These are phyloP conservation scores for Pachypanchax playfairii DNA, from an alignment of 2,113 vertebrate genomes.

Conservation along the genomic window DNA sequence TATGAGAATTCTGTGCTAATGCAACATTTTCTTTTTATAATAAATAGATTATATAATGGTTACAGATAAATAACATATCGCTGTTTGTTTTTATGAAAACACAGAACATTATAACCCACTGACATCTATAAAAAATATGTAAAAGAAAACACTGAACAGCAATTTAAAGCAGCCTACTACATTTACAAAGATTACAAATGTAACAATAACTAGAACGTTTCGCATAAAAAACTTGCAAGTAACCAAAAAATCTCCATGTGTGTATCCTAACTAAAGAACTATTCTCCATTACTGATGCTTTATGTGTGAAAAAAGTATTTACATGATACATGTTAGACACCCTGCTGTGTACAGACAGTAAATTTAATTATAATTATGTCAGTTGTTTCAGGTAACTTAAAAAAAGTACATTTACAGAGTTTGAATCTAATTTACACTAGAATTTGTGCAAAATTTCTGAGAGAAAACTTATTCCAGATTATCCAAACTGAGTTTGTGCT, in stretches of 20 bases:
- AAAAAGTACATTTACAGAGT: not conserved
- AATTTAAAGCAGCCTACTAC: constrained; percentile 5
- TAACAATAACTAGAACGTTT: not conserved
- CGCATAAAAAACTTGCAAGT: constrained; percentile 24
- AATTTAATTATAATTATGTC: too few relatives aligned
- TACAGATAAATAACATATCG: constrained; percentile 24
- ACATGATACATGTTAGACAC: constrained; percentile 23
- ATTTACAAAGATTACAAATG: constrained; percentile 19
- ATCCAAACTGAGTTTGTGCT: constrained; percentile 62
- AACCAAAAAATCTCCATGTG: constrained; percentile 13
- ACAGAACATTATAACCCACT: constrained; percentile 31
- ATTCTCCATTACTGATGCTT: constrained; percentile 6
- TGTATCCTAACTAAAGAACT: constrained; percentile 11
- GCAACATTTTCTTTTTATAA: constrained; percentile 26
- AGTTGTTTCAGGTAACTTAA: too few relatives aligned
- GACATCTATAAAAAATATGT: constrained; percentile 4
- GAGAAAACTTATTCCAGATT: too few relatives aligned
- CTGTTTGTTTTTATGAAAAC: constrained; percentile 9
- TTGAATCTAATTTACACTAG: constrained; percentile 10
- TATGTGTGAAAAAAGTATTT: constrained; percentile 44
- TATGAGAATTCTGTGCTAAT: constrained; percentile 23
- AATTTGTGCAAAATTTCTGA: too few relatives aligned
- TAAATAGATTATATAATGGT: constrained; percentile 33
- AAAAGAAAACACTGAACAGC: constrained; percentile 1
- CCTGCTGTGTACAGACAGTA: constrained; percentile 8